Conservation (phyloP, 2,888 invertebrate genomes). For the Limnephilus lunatus region DNA sequence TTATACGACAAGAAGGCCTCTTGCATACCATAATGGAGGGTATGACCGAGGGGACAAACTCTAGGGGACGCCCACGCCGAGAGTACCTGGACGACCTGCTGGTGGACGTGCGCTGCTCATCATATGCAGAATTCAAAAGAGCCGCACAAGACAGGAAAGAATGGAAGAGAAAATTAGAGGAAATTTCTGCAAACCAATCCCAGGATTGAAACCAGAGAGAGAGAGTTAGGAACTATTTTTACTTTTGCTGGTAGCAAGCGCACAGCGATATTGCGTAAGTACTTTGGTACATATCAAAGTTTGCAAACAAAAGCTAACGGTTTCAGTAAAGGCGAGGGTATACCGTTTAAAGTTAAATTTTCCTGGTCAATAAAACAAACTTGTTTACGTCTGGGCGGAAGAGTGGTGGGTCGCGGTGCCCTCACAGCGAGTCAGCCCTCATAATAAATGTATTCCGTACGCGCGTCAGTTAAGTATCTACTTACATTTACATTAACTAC, state of each 20-base stretch:
- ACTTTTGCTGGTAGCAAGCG: not conserved
- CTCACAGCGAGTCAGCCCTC: constrained; percentile 21
- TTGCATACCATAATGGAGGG: too few species aligned
- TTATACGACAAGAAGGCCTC: too few species aligned
- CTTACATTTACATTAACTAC: not conserved
- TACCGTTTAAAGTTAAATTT: not conserved
- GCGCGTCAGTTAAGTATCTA: not conserved
- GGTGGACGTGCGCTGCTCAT: too few species aligned
- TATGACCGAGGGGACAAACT: too few species aligned
- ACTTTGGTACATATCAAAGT: not conserved
- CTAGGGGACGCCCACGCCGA: too few species aligned
- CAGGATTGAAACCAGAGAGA: too few species aligned
- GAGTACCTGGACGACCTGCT: too few species aligned
- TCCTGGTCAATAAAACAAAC: constrained; percentile 33
- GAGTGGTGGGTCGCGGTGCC: not conserved
- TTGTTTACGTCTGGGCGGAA: constrained; percentile 28
- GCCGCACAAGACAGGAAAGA: too few species aligned
- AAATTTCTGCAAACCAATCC: too few species aligned
- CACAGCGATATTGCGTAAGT: not conserved
- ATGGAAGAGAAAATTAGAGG: too few species aligned
- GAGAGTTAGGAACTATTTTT: too few species aligned
- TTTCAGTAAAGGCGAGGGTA: not conserved
- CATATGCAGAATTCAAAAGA: too few species aligned
- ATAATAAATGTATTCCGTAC: constrained; percentile 23
- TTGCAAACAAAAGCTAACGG: not conserved